phyloP scores from a whole-genome alignment of 2,113 vertebrate species.

The Acrocephalus kingi region DNA sequence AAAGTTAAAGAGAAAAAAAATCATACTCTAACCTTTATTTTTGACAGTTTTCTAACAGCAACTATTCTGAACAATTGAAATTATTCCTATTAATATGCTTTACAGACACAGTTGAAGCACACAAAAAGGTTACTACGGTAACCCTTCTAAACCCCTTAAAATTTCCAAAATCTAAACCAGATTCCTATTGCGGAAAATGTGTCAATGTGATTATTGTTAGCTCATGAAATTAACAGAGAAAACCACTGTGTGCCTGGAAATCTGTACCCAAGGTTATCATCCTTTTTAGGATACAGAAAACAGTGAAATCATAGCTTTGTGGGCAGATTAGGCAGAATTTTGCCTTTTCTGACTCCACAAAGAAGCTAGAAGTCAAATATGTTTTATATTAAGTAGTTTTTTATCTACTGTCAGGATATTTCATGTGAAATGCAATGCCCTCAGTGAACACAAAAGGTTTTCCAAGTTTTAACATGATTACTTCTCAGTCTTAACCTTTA shows the following conservation, averaged over 20 bases:
- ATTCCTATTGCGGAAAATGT: neutral
- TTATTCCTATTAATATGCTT: neutral
- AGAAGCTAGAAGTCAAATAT: neutral
- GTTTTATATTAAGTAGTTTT: neutral
- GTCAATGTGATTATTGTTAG: neutral
- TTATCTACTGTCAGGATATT: neutral
- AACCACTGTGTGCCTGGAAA: neutral
- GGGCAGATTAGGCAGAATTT: neutral
- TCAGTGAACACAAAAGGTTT: neutral
- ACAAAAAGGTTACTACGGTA: neutral
- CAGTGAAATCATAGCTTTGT: neutral
- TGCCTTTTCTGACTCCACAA: neutral
- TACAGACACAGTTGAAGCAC: neutral
- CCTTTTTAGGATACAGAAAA: neutral
- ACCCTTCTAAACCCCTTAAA: neutral
- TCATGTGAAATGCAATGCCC: neutral
- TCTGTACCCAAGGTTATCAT: neutral
- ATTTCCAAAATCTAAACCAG: neutral
- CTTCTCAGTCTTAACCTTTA: neutral
- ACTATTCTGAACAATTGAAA: neutral
- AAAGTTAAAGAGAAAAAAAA: neutral
- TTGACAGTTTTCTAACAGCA: neutral
- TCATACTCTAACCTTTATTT: neutral
- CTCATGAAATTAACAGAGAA: neutral
- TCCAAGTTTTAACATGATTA: neutral